A percentile compares a stretch with the other conserved stretches of the same genome.
Conservation (phyloP, 2,797 vertebrate genomes). For the Xiphorhynchus erythropygius region DNA sequence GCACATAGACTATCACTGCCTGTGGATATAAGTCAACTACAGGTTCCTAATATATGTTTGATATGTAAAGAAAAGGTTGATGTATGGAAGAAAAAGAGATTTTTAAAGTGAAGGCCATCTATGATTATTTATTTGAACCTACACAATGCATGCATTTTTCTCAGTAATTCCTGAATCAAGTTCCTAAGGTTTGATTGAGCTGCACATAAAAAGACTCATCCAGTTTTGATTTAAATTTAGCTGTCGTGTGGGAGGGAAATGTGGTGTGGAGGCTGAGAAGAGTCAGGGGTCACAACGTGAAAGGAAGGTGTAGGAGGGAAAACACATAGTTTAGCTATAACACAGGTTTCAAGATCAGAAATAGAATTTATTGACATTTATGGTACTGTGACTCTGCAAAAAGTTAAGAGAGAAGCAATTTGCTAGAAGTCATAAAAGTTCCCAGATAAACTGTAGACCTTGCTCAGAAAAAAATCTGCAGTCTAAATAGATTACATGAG, state of each 20-base stretch:
- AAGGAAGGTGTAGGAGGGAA: conserved; percentile 26
- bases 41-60: background rate
- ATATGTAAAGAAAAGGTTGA: background rate
- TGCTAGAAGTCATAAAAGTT: background rate
- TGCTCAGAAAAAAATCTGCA: background rate
- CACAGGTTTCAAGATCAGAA: conserved; percentile 4
- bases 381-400: background rate
- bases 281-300: background rate
- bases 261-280: conserved; percentile 17
- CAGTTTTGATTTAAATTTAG: conserved; percentile 21
- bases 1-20: background rate
- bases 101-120: background rate
- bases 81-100: background rate
- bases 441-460: background rate
- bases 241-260: background rate
- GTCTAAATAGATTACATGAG: background rate
- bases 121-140: background rate
- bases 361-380: background rate
- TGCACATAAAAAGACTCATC: background rate
- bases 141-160: background rate
- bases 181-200: background rate
- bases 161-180: background rate
- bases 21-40: background rate
- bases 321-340: background rate
- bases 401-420: background rate